Conservation (phyloP, 2,888 invertebrate species). For the Girardia tigrina region DNA sequence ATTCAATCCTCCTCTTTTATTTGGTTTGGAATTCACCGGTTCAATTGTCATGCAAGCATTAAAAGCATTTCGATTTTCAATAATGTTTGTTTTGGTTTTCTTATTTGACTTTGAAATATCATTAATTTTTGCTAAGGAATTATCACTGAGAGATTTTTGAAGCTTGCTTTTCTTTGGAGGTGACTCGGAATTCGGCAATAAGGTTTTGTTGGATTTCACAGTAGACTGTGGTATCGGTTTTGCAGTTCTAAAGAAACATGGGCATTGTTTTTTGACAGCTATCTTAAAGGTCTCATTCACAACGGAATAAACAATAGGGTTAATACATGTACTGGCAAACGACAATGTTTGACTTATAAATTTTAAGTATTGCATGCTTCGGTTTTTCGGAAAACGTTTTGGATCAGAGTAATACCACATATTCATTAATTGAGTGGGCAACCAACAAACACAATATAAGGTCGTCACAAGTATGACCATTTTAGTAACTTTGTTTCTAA, state of each 20-base stretch:
- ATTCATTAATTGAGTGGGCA: conserved; percentile 32
- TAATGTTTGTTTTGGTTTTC: not conserved
- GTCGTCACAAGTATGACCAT: conserved; percentile 35
- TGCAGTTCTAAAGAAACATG: not conserved
- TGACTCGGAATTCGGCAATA: not conserved
- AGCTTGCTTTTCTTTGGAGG: not conserved
- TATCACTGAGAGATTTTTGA: not conserved
- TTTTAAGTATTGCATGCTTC: conserved; percentile 30
- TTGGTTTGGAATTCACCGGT: not conserved
- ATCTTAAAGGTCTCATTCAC: conserved; percentile 29
- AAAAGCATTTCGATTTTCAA: not conserved
- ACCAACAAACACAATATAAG: conserved; percentile 34
- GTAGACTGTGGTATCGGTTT: not conserved
- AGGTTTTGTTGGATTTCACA: not conserved
- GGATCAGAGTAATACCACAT: conserved; percentile 33
- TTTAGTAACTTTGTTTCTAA: conserved; percentile 33
- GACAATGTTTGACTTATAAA: conserved; percentile 31
- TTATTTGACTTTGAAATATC: not conserved
- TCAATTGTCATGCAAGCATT: not conserved
- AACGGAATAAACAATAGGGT: conserved; percentile 35
- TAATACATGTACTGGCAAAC: conserved; percentile 34
- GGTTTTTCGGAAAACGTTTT: conserved; percentile 29
- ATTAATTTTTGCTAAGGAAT: not conserved
- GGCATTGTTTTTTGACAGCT: not conserved
- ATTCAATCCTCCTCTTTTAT: not conserved